Percentiles rank a stretch among this genome's conserved stretches.
Conservation (phyloP, 1,140 invertebrate species). For the Meteorus sp. region DNA sequence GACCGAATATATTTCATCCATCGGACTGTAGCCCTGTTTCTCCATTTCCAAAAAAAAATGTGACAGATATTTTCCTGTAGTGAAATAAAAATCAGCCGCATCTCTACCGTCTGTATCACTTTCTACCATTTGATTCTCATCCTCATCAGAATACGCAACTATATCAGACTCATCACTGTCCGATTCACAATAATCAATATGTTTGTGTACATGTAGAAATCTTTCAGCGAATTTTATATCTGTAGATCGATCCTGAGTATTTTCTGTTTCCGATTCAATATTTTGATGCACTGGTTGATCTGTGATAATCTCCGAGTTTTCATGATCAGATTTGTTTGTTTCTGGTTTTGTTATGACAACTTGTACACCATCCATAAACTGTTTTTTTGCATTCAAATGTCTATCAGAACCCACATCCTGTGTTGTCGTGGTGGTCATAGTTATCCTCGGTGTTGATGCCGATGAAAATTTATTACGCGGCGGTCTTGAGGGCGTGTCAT, state of each 20-base stretch:
- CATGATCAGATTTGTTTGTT: neutral
- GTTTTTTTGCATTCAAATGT: conserved; percentile 27
- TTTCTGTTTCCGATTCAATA: too few relatives aligned
- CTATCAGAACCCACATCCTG: conserved; percentile 30
- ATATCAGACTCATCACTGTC: conserved; percentile 45
- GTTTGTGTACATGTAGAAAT: conserved; percentile 26
- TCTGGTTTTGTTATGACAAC: neutral
- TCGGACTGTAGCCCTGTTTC: conserved; percentile 46
- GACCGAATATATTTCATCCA: conserved; percentile 44
- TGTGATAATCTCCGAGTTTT: neutral
- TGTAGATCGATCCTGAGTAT: neutral
- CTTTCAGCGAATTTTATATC: conserved; percentile 11
- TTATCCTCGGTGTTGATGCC: too few relatives aligned
- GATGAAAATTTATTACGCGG: conserved; percentile 10
- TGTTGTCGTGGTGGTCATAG: neutral
- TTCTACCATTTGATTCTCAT: conserved; percentile 37
- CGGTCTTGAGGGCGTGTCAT: conserved; percentile 3
- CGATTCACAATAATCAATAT: conserved; percentile 48
- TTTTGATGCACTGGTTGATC: too few relatives aligned
- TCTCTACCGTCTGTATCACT: conserved; percentile 33
- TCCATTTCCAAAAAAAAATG: conserved; percentile 55
- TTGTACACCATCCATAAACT: conserved; percentile 13
- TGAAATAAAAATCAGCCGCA: conserved; percentile 49
- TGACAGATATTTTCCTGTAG: conserved; percentile 50
- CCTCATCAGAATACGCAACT: conserved; percentile 37